These are phyloP conservation scores for Uria aalge DNA, from an alignment of 2,113 vertebrate species.

Conservation along the genomic window DNA sequence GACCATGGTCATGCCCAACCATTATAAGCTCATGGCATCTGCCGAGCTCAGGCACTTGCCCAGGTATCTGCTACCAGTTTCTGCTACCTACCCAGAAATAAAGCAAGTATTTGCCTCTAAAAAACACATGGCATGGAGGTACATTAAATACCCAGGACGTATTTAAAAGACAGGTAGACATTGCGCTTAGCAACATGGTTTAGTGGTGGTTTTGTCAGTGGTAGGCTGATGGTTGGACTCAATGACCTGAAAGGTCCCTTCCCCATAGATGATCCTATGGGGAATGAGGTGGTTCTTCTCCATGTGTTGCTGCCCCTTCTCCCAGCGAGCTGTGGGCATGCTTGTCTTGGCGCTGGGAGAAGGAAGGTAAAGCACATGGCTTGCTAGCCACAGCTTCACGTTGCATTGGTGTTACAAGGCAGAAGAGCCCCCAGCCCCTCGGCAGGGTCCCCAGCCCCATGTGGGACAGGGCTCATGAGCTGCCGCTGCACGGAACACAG, in stretches of 20 bases:
- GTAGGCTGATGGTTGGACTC: neutral
- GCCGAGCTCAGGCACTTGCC: neutral
- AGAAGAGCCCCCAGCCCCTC: neutral
- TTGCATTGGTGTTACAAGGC: rapidly evolving
- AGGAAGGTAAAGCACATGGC: neutral
- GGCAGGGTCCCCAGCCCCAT: neutral
- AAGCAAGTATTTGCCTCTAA: neutral
- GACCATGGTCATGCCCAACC: neutral
- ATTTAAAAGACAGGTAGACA: neutral
- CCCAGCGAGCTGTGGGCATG: neutral
- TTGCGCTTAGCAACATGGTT: neutral
- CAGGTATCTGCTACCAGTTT: neutral
- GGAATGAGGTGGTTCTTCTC: neutral
- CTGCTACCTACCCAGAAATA: neutral
- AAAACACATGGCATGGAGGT: neutral
- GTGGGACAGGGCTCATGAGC: rapidly evolving
- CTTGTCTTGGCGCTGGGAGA: rapidly evolving
- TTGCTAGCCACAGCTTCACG: neutral
- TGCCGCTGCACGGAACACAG: neutral
- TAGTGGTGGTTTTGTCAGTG: neutral
- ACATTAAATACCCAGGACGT: neutral
- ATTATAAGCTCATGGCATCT: rapidly evolving
- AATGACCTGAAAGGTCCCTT: neutral
- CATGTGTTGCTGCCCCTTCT: neutral
- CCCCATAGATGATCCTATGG: neutral